Base-by-base conservation (phyloP, 2,888 invertebrate genomes). In the Hypercompe scribonia region DNA sequence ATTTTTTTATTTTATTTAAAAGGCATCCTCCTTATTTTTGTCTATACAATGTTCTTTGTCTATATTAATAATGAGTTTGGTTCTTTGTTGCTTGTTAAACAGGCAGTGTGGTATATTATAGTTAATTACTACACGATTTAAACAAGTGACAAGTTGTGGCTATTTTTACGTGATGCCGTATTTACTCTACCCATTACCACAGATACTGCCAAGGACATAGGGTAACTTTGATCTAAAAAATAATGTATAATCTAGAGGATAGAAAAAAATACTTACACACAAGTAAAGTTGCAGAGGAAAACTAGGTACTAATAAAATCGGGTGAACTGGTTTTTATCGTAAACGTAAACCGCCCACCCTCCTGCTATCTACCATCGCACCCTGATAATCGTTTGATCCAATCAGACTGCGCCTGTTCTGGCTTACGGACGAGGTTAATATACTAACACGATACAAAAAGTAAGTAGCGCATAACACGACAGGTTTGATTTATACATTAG, bases 331-430 rank as follows among this genome's bases (percentile, higher is more conserved):
- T 8, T 28, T 68, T 8, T 36, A 61, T 39, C 28, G 68, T 39
- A 71, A 64, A 68, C 54, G 63, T 64, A 31, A 61, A 69, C n/a
- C 18, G 31, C 28, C 61, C 68, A 46, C 46, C 78, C 77, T 77
- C 74, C 74, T 70, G 76, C 73, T 88, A 88, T 88, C 87, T 85
- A 79, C 84, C 78, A 88, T 88, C 86, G 84, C 83, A 73, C 75
- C 80, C 82, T 80, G 84, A 84, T 91, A 90, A 91, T 91, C 90
- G 84, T 81, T 84, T 84, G 86, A 88, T 90, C 87, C 86, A 88
- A 91, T 91, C 90, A 85, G 87, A 88, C 87, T 86, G 82, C 73
- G 76, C 76, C 77, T 82, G 82, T 80, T 79, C 78, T 78, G 81
- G 83, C 81, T 81, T 80, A 77, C 68, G 65, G 72, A 75, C 84